These are phyloP conservation scores for Acanthurus lineatus DNA, from an alignment of 2,797 vertebrate species.

Conservation along the genomic window DNA sequence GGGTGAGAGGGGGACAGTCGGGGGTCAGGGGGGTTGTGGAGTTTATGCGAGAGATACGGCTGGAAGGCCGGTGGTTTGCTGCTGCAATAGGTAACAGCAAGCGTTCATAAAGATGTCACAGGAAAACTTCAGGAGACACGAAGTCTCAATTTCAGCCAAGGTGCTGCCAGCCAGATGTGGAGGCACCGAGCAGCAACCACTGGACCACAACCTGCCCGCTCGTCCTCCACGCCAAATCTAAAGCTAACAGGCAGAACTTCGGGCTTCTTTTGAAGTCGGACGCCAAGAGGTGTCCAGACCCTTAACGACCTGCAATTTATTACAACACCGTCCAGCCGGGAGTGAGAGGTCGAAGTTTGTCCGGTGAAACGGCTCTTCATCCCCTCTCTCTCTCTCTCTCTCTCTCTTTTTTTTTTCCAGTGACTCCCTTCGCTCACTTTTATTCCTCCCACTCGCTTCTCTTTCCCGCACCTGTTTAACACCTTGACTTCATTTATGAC, in stretches of 20 bases:
- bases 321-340: conserved; percentile 75
- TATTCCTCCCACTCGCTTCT: conserved; percentile 55
- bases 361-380: conserved; percentile 71
- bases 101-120: conserved; percentile 89
- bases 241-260: conserved; percentile 84
- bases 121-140: conserved; percentile 84
- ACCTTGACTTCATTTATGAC: conserved; percentile 80
- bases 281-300: conserved; percentile 84
- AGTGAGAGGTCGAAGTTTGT: conserved; percentile 80
- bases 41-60: conserved; percentile 57
- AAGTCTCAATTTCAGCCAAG: conserved; percentile 87
- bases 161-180: conserved; percentile 89
- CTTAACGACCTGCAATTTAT: conserved; percentile 87
- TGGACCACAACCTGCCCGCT: conserved; percentile 73
- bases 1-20: conserved; percentile 40
- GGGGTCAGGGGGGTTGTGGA: conserved; percentile 35
- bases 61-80: conserved; percentile 49
- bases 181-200: conserved; percentile 66
- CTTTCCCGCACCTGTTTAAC: conserved; percentile 83
- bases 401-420: conserved; percentile 26
- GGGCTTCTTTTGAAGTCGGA: conserved; percentile 82
- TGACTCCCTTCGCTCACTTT: conserved; percentile 35
- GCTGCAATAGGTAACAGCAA: conserved; percentile 73
- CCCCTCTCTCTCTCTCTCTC: conserved; percentile 13
- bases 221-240: conserved; percentile 76